Evolutionary conservation across 1,140 invertebrate genomes (phyloP).

Genomic region (Polypedilum pembai): DNA sequence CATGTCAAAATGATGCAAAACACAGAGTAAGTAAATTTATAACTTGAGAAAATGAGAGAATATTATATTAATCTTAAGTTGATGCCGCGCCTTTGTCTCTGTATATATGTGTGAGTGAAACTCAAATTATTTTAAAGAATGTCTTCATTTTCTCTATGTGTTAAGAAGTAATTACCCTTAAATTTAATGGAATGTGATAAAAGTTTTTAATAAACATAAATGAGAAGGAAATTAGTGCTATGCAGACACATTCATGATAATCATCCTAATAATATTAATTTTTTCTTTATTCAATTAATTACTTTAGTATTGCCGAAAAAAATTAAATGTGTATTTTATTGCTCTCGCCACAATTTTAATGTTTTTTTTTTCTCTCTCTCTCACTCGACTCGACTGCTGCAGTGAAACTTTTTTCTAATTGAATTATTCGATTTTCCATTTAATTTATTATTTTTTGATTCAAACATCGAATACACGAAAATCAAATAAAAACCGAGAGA

Average conservation of each 20-base stretch:
- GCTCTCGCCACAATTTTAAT: too few relatives aligned
- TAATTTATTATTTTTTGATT: background rate
- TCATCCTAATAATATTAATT: too few relatives aligned
- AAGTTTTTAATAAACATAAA: constrained; percentile 1
- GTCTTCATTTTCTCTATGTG: background rate
- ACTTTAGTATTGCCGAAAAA: too few relatives aligned
- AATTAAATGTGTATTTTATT: too few relatives aligned
- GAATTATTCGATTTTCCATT: constrained; percentile 16
- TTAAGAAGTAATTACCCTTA: background rate
- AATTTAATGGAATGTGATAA: background rate
- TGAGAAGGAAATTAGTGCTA: background rate
- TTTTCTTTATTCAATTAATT: too few relatives aligned
- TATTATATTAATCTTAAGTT: constrained; percentile 20
- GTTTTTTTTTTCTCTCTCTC: too few relatives aligned
- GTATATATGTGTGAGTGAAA: background rate
- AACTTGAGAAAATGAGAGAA: background rate
- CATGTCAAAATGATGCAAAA: too few relatives aligned
- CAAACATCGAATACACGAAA: constrained; percentile 2
- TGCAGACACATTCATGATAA: background rate
- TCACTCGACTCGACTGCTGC: background rate
- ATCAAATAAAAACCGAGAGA: background rate
- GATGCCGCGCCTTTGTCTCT: background rate
- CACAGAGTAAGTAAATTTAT: background rate
- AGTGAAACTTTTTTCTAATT: constrained; percentile 5
- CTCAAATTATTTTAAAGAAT: background rate